These are phyloP conservation scores for Drosophila persimilis DNA, from an alignment of 1,140 invertebrate genomes.

Conservation along the genomic window DNA sequence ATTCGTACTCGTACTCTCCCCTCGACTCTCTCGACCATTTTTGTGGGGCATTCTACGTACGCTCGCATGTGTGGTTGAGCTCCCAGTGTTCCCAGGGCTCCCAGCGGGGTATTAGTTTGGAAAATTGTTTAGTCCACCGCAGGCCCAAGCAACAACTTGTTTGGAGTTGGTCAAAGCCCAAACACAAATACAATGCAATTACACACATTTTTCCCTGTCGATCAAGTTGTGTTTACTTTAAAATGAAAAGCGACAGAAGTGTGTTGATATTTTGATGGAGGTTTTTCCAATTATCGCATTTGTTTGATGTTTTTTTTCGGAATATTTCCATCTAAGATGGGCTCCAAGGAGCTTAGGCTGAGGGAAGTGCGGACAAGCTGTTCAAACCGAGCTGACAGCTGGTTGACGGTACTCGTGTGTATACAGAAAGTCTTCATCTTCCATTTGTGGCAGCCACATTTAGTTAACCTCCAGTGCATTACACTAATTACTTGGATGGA, in stretches of 20 bases:
- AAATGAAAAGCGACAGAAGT: constrained; percentile 9
- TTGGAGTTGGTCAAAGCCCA: constrained; percentile 39
- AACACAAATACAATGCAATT: constrained; percentile 75
- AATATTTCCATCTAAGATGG: not conserved
- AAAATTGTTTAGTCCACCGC: constrained; percentile 75
- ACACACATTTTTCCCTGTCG: constrained; percentile 26
- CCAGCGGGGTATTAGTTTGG: constrained; percentile 70
- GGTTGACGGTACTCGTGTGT: too few relatives aligned
- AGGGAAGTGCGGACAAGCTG: too few relatives aligned
- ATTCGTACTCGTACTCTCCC: constrained; percentile 11
- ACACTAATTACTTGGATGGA: constrained; percentile 20
- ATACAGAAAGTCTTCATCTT: not conserved
- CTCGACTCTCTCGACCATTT: not conserved
- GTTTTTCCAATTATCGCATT: constrained; percentile 7
- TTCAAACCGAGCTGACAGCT: too few relatives aligned
- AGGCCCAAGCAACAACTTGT: constrained; percentile 72
- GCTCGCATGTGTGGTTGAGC: constrained; percentile 16
- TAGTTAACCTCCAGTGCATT: constrained; percentile 14
- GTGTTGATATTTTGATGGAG: constrained; percentile 4
- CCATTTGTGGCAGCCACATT: not conserved
- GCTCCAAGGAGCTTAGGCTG: not conserved
- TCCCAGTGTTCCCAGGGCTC: constrained; percentile 21
- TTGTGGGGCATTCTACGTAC: not conserved
- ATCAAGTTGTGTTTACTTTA: constrained; percentile 27
- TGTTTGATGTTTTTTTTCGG: not conserved